Percentiles rank a stretch among this genome's conserved stretches.
Conservation (phyloP, 2,797 vertebrate genomes). For the Coilia nasus region DNA sequence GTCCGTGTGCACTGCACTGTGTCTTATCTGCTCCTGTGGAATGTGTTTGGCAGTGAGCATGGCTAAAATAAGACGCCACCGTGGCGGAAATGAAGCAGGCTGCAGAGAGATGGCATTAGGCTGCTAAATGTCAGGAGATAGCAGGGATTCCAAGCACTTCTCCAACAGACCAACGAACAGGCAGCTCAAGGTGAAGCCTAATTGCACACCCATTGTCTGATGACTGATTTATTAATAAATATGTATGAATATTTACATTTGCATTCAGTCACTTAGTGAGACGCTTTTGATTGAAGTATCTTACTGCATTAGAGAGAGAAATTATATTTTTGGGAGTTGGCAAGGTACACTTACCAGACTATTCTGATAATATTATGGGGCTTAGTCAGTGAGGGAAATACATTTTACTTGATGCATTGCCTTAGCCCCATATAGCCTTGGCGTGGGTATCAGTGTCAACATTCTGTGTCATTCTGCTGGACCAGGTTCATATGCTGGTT, state of each 20-base stretch:
- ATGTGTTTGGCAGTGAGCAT: constrained; percentile 73
- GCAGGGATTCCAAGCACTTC: constrained; percentile 48
- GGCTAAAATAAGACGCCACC: constrained; percentile 76
- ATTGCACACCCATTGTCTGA: background rate
- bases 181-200: background rate
- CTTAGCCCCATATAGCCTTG: too few species aligned
- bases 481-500: too few species aligned
- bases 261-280: background rate
- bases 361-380: too few species aligned
- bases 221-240: background rate
- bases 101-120: constrained; percentile 60
- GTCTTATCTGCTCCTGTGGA: constrained; percentile 76
- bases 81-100: constrained; percentile 42
- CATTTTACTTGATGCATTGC: too few species aligned
- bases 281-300: background rate
- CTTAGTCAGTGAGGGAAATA: too few species aligned
- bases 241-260: background rate
- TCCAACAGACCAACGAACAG: background rate
- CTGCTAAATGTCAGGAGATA: constrained; percentile 78
- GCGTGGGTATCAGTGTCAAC: too few species aligned
- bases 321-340: background rate
- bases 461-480: too few species aligned
- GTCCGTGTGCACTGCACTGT: background rate
- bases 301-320: background rate
- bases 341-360: too few species aligned